Evolutionary conservation across 2,888 invertebrate species (phyloP), one percentile per base, ranked within the genome.

Genomic region (Lamellibrachia columna): DNA sequence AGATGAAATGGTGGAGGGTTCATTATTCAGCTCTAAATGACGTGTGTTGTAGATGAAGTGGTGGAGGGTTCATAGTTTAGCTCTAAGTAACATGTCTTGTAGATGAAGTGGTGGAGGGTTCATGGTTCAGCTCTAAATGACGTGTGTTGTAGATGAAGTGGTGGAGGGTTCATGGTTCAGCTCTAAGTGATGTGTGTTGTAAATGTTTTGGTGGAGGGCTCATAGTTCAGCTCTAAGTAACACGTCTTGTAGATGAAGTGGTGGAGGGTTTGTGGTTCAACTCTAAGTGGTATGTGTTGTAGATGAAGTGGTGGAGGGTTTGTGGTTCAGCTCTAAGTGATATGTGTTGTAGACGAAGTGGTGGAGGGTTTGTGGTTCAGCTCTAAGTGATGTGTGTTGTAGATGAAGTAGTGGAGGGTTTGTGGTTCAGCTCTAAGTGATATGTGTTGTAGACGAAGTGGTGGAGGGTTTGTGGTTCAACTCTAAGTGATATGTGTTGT

Each of bases 371-470:
- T 40, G 40, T 40, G 40, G 40, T 75, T 75, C 75, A 75, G 75
- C 75, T 75, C 75, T 75, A 75, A 75, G 75, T 75, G 75, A 22
- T 22, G 52, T 93, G 60, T 90, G 90, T 90, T 93, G 7, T 92
- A 93, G 94, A 94, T 93, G 94, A 94, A 52, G 93, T 94, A 40
- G 8, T 93, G 52, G 92, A 92, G 53, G 93, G 92, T n/a, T n/a
- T n/a, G n/a, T n/a, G n/a, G n/a, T n/a, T n/a, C n/a, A n/a, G n/a
- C n/a, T n/a, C n/a, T n/a, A n/a, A n/a, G n/a, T n/a, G n/a, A n/a
- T n/a, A n/a, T n/a, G n/a, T n/a, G n/a, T n/a, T n/a, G n/a, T n/a
- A n/a, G n/a, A n/a, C n/a, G n/a, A n/a, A n/a, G n/a, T n/a, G n/a
- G n/a, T n/a, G n/a, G n/a, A n/a, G n/a, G n/a, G n/a, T 40, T 40